Evolutionary conservation across 2,797 vertebrate species (phyloP), one percentile per base, ranked within the genome.

Genomic region (Pangasius larnaudii): DNA sequence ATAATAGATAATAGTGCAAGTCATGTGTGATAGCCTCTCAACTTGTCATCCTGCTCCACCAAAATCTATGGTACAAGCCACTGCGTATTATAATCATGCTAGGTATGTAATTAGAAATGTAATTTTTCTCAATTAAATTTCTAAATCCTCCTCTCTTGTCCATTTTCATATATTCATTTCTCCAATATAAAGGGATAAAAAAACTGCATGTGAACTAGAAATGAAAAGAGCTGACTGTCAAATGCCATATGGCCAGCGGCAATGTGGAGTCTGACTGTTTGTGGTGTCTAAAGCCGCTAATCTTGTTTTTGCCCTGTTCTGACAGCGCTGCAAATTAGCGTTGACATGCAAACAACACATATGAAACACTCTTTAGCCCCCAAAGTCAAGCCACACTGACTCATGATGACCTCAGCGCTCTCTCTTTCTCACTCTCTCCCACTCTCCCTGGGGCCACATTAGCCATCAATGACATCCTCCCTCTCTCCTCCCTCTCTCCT

Each of bases 241-340:
- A 97, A 95, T 92, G 79, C 92, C 94, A 96, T 95, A 93, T 95
- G 83, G 94, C 91, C 92, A 93, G 80, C 92, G 93, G 93, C 93
- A 27, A 87, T 90, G 93, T 93, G 94, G 93, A 93, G 93, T 86
- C 94, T 88, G 92, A 93, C 94, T 95, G 96, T 94, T 96, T 95
- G 95, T 95, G 95, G 93, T 92, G 95, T 93, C 94, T 93, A 94
- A 96, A 95, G 95, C 96, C 94, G 94, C 95, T 97, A 96, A 97
- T 97, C 96, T 96, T 95, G 94, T 97, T 97, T 89, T 96, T 96
- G 96, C 96, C 96, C 96, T 94, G 95, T 95, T 96, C 96, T 95
- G 96, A 96, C 96, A 96, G 89, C 92, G 88, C 91, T 71, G 95
- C 96, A 96, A 97, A 97, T 97, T 93, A 96, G 96, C 95, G 94